phyloP scores from a whole-genome alignment of 2,797 vertebrate species.

The Vultur gryphus region DNA sequence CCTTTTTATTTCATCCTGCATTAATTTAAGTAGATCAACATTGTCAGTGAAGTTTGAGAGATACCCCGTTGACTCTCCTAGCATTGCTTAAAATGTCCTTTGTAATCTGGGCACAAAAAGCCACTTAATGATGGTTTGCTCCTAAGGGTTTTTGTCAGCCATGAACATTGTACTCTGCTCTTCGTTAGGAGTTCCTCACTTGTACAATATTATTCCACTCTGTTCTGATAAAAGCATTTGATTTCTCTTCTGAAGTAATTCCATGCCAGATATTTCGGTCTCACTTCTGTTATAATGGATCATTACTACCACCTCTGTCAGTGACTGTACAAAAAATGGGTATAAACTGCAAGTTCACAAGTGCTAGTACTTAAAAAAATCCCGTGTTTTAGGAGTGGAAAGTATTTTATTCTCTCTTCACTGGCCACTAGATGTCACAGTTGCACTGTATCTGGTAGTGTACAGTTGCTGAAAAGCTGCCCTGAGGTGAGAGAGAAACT shows the following conservation, averaged over 20 bases:
- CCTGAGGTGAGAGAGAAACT: neutral
- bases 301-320: neutral
- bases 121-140: rapidly evolving
- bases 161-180: neutral
- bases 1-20: neutral
- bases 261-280: neutral
- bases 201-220: neutral
- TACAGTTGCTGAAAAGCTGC: neutral
- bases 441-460: neutral
- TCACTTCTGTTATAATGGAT: neutral
- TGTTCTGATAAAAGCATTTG: neutral
- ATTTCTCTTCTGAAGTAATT: neutral
- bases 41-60: neutral
- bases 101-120: neutral
- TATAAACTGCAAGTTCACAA: neutral
- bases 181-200: neutral
- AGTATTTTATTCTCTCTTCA: neutral
- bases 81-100: neutral
- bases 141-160: neutral
- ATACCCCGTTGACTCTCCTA: neutral
- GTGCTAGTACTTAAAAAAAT: neutral
- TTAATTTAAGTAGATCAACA: neutral
- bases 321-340: neutral
- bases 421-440: conserved; percentile 67
- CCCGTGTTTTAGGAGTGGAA: neutral